A percentile compares a stretch with the other conserved stretches of the same genome.
These are phyloP conservation scores for Chaetoderma sp. DNA, from an alignment of 2,888 invertebrate genomes.

Conservation along the genomic window DNA sequence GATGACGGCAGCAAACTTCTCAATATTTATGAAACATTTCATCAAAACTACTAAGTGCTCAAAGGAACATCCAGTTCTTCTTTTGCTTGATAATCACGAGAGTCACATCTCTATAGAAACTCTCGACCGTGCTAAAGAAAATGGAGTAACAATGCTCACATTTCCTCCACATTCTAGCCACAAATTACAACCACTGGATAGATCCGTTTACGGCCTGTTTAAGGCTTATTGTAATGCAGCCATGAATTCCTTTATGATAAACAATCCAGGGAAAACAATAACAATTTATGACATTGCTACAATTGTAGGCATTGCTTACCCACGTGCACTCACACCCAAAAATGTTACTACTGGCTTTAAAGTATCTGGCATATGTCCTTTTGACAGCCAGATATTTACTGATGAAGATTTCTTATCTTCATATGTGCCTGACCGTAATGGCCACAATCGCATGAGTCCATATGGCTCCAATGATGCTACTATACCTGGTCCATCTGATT, in stretches of 20 bases:
- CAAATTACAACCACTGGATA: slow-evolving; percentile 68
- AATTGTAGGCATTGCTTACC: slow-evolving; percentile 3
- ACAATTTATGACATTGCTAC: slow-evolving; percentile 64
- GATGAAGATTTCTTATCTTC: slow-evolving; percentile 14
- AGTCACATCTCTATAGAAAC: slow-evolving; percentile 45
- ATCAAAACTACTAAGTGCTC: slow-evolving; percentile 41
- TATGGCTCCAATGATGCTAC: too few species aligned
- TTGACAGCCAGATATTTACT: slow-evolving; percentile 35
- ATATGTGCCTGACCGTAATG: background rate
- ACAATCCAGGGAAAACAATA: slow-evolving; percentile 62
- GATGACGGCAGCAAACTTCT: slow-evolving; percentile 35
- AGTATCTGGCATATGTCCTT: slow-evolving; percentile 61
- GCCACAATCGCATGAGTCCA: too few species aligned
- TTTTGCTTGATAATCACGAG: slow-evolving; percentile 53
- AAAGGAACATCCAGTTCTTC: slow-evolving; percentile 42
- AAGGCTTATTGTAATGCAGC: slow-evolving; percentile 54
- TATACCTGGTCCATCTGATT: too few species aligned
- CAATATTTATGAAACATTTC: slow-evolving; percentile 46
- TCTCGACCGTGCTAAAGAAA: slow-evolving; percentile 53
- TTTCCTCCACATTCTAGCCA: slow-evolving; percentile 66
- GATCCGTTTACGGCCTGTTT: slow-evolving; percentile 64
- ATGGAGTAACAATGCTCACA: slow-evolving; percentile 64
- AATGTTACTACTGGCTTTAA: slow-evolving; percentile 64
- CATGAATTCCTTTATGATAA: slow-evolving; percentile 48
- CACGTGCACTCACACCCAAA: slow-evolving; percentile 44